These are phyloP conservation scores for Microplitis manilae DNA, from an alignment of 2,888 invertebrate species.

Conservation along the genomic window DNA sequence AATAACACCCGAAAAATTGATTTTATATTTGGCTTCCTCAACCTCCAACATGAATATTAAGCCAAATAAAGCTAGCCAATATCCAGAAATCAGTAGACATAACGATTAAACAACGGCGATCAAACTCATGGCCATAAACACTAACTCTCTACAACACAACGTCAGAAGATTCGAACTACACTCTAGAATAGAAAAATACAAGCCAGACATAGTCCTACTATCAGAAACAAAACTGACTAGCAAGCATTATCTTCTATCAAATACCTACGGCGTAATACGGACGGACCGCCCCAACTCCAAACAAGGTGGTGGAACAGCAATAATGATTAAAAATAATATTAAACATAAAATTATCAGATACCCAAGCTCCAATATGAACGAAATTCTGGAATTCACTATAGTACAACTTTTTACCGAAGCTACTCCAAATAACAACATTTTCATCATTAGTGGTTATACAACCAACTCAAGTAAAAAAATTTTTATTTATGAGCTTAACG, in stretches of 20 bases:
- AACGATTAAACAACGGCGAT: too few relatives aligned
- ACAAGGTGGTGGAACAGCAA: constrained; percentile 36
- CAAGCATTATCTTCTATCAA: neutral
- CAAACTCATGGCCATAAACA: too few relatives aligned
- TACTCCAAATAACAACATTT: neutral
- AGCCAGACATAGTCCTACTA: too few relatives aligned
- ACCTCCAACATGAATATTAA: neutral
- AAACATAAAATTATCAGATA: neutral
- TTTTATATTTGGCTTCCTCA: neutral
- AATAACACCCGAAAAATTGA: neutral
- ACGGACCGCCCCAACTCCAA: neutral
- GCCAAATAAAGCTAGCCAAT: too few relatives aligned
- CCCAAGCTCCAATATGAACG: constrained; percentile 5
- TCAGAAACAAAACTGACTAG: constrained; percentile 2
- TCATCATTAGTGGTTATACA: constrained; percentile 15
- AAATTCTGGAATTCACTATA: constrained; percentile 24
- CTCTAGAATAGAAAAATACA: too few relatives aligned
- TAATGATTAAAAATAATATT: constrained; percentile 16
- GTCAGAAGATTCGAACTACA: too few relatives aligned
- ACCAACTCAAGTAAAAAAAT: neutral
- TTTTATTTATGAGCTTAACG: constrained; percentile 10
- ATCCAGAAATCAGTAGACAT: too few relatives aligned
- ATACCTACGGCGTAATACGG: neutral
- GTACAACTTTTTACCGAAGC: constrained; percentile 8
- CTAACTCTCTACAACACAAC: too few relatives aligned